Evolutionary conservation across 2,888 invertebrate genomes (phyloP).

Genomic region (Rhagonycha fulva): DNA sequence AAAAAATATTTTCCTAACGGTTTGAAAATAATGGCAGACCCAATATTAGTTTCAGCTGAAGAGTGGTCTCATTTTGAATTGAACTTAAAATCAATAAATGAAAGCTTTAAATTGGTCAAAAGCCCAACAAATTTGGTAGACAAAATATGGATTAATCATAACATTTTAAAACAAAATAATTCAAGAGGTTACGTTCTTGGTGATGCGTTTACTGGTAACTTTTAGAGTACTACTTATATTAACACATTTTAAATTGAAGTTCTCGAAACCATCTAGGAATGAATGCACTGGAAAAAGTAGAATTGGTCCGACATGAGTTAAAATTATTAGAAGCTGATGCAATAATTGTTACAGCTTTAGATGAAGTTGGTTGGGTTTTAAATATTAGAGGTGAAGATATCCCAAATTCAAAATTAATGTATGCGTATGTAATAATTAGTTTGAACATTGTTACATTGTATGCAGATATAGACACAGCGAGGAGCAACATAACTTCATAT

Average conservation of each 20-base stretch:
- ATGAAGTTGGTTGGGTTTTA: conserved; percentile 86
- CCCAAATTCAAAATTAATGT: conserved; percentile 79
- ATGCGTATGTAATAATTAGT: conserved; percentile 74
- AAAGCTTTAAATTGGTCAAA: conserved; percentile 58
- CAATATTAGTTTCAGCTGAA: conserved; percentile 69
- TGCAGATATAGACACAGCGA: conserved; percentile 68
- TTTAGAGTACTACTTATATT: neutral
- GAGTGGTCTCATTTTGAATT: conserved; percentile 68
- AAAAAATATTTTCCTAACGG: conserved; percentile 54
- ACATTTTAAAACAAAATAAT: conserved; percentile 45
- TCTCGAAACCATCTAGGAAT: conserved; percentile 54
- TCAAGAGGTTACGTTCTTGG: conserved; percentile 56
- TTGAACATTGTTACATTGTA: conserved; percentile 69
- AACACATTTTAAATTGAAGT: neutral
- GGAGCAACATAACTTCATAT: conserved; percentile 47
- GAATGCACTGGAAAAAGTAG: conserved; percentile 77
- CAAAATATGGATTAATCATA: conserved; percentile 65
- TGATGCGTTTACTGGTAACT: conserved; percentile 58
- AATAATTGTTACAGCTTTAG: conserved; percentile 81
- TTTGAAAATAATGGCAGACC: conserved; percentile 74
- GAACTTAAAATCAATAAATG: conserved; percentile 57
- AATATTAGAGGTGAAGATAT: conserved; percentile 86
- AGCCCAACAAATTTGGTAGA: conserved; percentile 73
- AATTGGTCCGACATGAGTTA: conserved; percentile 67
- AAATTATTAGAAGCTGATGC: conserved; percentile 67